Conservation (phyloP, 2,888 invertebrate genomes). For the Agriotes lineatus region DNA sequence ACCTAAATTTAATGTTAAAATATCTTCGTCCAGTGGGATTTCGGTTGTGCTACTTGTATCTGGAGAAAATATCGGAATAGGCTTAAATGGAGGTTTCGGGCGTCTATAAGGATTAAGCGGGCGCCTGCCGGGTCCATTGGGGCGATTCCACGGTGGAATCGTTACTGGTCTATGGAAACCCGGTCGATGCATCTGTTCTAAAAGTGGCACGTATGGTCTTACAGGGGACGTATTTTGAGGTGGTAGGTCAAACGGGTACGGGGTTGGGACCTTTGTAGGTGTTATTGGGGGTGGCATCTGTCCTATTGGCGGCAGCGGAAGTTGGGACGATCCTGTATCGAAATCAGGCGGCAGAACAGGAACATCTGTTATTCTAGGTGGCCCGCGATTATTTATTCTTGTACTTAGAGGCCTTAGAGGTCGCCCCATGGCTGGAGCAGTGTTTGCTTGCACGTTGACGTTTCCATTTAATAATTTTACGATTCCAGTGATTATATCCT, state of each 20-base stretch:
- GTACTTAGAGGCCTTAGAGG: conserved; percentile 78
- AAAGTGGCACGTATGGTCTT: conserved; percentile 75
- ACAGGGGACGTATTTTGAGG: conserved; percentile 70
- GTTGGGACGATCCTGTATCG: conserved; percentile 70
- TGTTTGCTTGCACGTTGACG: conserved; percentile 86
- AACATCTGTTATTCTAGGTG: conserved; percentile 85
- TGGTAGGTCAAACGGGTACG: conserved; percentile 83
- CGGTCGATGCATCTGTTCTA: conserved; percentile 75
- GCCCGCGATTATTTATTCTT: conserved; percentile 90
- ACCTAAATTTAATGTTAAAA: conserved; percentile 62
- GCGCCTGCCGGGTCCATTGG: conserved; percentile 63
- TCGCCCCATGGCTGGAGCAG: conserved; percentile 70
- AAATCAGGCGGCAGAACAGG: conserved; percentile 79
- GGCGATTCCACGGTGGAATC: conserved; percentile 77
- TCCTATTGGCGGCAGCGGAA: conserved; percentile 65
- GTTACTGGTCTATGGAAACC: conserved; percentile 67
- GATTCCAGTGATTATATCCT: conserved; percentile 91
- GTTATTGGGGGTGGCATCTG: conserved; percentile 67
- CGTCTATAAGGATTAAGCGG: conserved; percentile 70
- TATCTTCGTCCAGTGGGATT: conserved; percentile 61
- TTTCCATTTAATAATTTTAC: conserved; percentile 91
- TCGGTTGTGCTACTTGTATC: conserved; percentile 64
- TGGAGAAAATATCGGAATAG: conserved; percentile 65
- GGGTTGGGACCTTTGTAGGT: conserved; percentile 72
- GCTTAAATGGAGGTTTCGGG: conserved; percentile 75